phyloP scores from a whole-genome alignment of 2,888 invertebrate genomes.

The Tenodera sinensis region DNA sequence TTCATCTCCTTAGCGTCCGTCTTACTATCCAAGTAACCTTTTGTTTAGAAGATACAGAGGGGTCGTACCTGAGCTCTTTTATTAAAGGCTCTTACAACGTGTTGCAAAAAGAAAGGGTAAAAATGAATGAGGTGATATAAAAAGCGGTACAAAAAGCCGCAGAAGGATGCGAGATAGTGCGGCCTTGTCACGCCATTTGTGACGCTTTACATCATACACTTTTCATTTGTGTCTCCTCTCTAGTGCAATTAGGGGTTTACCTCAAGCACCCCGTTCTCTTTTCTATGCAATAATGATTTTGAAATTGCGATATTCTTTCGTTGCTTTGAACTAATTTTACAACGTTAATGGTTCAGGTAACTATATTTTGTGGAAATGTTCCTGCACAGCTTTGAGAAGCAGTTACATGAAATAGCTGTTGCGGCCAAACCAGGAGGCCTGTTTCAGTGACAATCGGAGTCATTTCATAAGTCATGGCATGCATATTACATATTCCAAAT shows the following conservation, averaged over 20 bases:
- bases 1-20: background rate
- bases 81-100: background rate
- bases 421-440: no score
- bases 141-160: background rate
- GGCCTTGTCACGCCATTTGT: background rate
- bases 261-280: background rate
- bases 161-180: background rate
- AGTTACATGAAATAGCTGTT: no score
- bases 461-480: no score
- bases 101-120: background rate
- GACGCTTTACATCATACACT: background rate
- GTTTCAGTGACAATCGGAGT: no score
- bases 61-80: background rate
- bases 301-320: no score
- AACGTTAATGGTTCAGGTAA: no score
- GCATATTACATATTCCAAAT: no score
- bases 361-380: no score
- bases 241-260: background rate
- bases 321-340: no score
- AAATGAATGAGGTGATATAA: background rate
- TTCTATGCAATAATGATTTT: background rate
- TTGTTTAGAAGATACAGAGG: background rate
- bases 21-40: background rate
- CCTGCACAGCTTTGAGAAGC: no score
- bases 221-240: background rate